Base-by-base conservation (phyloP, 2,113 vertebrate genomes). In the Phasianus colchicus region DNA sequence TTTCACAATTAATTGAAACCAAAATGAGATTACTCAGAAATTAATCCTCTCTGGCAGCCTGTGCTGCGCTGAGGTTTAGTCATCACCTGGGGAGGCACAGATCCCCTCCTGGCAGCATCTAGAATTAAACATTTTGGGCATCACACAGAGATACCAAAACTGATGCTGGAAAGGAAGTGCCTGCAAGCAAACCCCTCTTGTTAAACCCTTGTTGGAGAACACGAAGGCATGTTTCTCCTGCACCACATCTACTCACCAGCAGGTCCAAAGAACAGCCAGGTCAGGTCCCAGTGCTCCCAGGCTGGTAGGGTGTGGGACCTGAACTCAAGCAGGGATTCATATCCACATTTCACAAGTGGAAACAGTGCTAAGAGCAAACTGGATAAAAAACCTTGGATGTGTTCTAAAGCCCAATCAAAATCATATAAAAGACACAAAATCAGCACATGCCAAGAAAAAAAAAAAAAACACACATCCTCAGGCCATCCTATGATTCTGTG, bases 201-300 rank as follows among this genome's bases (percentile, higher is more conserved):
- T 7, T 21, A 27, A 15, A 21, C n/a, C 8, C 24, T 50, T 9
- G 9, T 4, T 12, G 57, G 42, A 38, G 52, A 7, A 22, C 1
- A 4, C 2, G 21, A 66, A 55, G 19, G 10, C 10, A 38, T 4
- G 8, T 7, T 74, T 47, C 45, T 67, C 34, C 65, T 64, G 27
- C 50, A 32, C 4, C 2, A 0, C 13, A 36, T 20, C 29, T 11
- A 11, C 8, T 30, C 13, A 16, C 21, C 22, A 11, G 5, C 0
- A 3, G n/a, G 20, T 5, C 55, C 69, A 42, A 64, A 72, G 32
- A 75, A 55, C 42, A 72, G 54, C 38, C 48, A 40, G 45, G 32
- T 10, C 52, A 27, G 2, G 47, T 11, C 67, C 27, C 64, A 25
- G 32, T 0, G 1, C 29, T 52, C 45, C 65, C 21, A 4, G 3